Percentiles rank a stretch among this genome's conserved stretches.
Evolutionary conservation across 92 coral and sea anemone species (phyloP).

Genomic region (Bergia puertoricense): DNA sequence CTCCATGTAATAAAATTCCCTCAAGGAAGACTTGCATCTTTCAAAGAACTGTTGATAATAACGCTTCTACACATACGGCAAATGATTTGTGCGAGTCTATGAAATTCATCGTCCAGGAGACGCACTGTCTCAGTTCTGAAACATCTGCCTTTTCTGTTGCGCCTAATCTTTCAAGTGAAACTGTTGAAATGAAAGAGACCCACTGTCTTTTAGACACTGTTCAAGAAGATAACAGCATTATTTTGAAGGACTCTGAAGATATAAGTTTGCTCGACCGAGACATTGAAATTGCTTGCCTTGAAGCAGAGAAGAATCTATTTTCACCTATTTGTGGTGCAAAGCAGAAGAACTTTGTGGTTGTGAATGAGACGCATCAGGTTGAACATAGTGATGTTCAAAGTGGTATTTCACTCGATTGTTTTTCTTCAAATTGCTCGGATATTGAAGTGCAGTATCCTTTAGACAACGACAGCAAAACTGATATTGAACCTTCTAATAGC

Average conservation of each 20-base stretch:
- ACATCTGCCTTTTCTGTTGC: neutral
- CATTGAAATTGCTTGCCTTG: constrained; percentile 32
- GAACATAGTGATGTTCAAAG: constrained; percentile 1
- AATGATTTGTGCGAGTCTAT: neutral
- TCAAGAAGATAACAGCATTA: neutral
- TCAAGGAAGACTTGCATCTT: neutral
- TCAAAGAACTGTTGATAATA: neutral
- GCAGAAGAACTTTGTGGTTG: neutral
- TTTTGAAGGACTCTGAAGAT: constrained; percentile 29
- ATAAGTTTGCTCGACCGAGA: constrained; percentile 23
- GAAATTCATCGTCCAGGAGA: neutral
- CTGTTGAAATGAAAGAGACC: no score
- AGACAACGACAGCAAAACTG: neutral
- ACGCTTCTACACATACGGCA: neutral
- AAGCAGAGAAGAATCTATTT: constrained; percentile 29
- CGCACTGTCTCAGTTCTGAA: neutral
- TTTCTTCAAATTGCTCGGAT: neutral
- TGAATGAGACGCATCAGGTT: neutral
- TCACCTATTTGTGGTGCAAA: neutral
- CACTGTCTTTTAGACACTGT: neutral
- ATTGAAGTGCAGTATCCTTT: neutral
- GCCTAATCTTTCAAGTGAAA: neutral
- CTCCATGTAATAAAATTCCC: neutral
- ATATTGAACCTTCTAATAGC: neutral
- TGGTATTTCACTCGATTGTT: neutral